phyloP scores from a whole-genome alignment of 2,888 invertebrate species.

The Mechanitis messenoides region DNA sequence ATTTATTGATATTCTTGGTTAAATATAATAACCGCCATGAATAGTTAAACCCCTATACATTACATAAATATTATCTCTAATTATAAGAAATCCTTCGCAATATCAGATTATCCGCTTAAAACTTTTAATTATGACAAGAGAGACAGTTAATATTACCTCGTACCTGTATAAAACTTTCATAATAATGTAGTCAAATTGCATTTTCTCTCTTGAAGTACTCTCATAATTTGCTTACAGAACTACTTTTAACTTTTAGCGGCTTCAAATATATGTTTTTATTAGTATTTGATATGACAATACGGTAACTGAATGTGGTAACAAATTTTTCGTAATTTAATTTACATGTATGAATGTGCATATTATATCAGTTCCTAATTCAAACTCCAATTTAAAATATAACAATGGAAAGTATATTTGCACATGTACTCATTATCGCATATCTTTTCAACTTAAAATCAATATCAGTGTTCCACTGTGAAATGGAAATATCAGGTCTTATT shows the following conservation, averaged over 20 bases:
- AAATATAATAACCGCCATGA: background rate
- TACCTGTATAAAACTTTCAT: constrained; percentile 7
- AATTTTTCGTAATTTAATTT: background rate
- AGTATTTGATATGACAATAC: background rate
- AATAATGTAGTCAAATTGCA: constrained; percentile 8
- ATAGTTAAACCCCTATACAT: background rate
- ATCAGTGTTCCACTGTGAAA: no score
- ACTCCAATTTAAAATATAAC: no score
- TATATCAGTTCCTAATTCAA: no score
- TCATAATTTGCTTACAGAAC: constrained; percentile 16
- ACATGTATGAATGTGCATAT: background rate
- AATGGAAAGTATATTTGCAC: no score
- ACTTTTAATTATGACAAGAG: constrained; percentile 15
- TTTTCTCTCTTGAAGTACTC: constrained; percentile 13
- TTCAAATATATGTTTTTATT: constrained; percentile 8
- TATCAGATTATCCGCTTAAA: constrained; percentile 16
- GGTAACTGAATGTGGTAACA: background rate
- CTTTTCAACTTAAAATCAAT: no score
- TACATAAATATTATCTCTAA: constrained; percentile 5
- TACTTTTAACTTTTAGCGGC: constrained; percentile 9
- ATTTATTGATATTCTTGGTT: no score
- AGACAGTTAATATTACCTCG: constrained; percentile 9
- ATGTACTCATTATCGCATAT: no score
- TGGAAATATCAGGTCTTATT: no score
- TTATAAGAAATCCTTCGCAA: background rate